phyloP scores from a whole-genome alignment of 2,888 invertebrate genomes.

The Tipula helvola region DNA sequence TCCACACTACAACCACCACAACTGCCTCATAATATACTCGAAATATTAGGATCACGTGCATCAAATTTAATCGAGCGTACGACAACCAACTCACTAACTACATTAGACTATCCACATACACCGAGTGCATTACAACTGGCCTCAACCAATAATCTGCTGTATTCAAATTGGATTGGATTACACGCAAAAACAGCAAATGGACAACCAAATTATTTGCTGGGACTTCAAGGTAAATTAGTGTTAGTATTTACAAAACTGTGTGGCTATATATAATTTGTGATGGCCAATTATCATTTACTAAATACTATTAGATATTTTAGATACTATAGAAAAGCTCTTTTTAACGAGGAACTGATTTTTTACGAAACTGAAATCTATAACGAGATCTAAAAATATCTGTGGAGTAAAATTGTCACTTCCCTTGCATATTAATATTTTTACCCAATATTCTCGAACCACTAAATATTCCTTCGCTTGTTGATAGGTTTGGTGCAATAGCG shows the following conservation, averaged over 20 bases:
- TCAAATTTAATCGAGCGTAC: slow-evolving; percentile 18
- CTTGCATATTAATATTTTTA: too few relatives aligned
- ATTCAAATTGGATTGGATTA: slow-evolving; percentile 26
- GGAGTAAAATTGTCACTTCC: too few relatives aligned
- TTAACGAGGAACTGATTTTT: too few relatives aligned
- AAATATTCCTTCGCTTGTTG: too few relatives aligned
- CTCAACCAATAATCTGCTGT: slow-evolving; percentile 19
- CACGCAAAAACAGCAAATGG: slow-evolving; percentile 29
- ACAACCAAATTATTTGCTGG: slow-evolving; percentile 39
- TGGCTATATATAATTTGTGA: too few relatives aligned
- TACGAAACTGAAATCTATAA: too few relatives aligned
- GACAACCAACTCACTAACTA: slow-evolving; percentile 17
- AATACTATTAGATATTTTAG: neutral
- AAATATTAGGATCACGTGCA: slow-evolving; percentile 19
- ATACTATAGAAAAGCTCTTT: too few relatives aligned
- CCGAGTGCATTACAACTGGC: slow-evolving; percentile 11
- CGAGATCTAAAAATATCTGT: too few relatives aligned
- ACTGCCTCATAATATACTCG: slow-evolving; percentile 20
- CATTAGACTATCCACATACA: slow-evolving; percentile 10
- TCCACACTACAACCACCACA: slow-evolving; percentile 15
- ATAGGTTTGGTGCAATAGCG: too few relatives aligned
- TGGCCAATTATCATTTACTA: neutral
- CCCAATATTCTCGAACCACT: too few relatives aligned
- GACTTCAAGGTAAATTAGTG: slow-evolving; percentile 44
- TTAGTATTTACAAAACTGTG: neutral